phyloP scores from a whole-genome alignment of 2,113 vertebrate genomes.

The Seriola rivoliana region DNA sequence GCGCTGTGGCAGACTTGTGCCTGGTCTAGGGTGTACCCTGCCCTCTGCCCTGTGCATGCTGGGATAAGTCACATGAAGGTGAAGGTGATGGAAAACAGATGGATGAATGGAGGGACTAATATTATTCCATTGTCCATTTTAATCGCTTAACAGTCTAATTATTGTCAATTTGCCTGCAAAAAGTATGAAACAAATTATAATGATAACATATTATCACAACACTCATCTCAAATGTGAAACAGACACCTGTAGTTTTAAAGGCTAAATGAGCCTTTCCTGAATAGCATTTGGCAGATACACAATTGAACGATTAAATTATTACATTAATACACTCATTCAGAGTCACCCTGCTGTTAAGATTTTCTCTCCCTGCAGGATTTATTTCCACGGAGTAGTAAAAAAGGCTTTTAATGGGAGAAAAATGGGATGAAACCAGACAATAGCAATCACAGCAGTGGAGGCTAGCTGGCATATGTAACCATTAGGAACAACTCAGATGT shows the following conservation, averaged over 20 bases:
- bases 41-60: neutral
- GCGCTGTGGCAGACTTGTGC: neutral
- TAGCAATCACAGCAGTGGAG: constrained; percentile 11
- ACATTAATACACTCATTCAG: neutral
- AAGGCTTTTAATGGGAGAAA: constrained; percentile 2
- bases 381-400: neutral
- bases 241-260: neutral
- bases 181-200: no score
- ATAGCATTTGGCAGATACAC: constrained; percentile 17
- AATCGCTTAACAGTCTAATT: neutral
- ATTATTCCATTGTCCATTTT: neutral
- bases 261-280: neutral
- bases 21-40: neutral
- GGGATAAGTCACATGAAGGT: neutral
- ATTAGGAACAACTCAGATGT: neutral
- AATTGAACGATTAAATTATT: neutral
- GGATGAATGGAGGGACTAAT: neutral
- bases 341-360: neutral
- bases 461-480: neutral
- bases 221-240: neutral
- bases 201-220: no score
- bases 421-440: neutral
- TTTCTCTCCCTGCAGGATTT: neutral
- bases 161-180: neutral
- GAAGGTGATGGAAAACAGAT: neutral